These are phyloP conservation scores for Naja naja DNA, from an alignment of 2,113 vertebrate species.

Conservation along the genomic window DNA sequence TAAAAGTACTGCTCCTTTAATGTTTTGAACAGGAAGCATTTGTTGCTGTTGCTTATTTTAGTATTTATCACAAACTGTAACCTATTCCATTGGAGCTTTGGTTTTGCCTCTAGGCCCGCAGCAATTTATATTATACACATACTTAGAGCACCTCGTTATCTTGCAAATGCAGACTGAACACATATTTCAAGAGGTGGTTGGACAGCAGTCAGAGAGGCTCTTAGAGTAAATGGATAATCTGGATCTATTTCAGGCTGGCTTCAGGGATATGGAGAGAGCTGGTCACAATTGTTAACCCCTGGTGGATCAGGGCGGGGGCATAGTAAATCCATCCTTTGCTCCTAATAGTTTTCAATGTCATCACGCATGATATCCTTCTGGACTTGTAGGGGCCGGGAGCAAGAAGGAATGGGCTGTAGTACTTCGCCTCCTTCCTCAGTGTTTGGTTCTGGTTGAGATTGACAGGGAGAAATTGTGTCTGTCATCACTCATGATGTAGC, in stretches of 20 bases:
- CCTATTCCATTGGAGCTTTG: not conserved
- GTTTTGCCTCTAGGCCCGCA: not conserved
- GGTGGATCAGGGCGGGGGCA: not conserved
- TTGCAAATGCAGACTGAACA: not conserved
- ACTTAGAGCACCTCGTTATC: not conserved
- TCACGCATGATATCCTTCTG: not conserved
- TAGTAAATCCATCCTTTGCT: not conserved
- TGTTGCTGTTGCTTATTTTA: not conserved
- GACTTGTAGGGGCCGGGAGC: not conserved
- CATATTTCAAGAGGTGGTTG: not conserved
- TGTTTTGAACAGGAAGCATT: not conserved
- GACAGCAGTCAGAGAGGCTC: not conserved
- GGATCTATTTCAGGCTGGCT: not conserved
- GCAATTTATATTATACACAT: not conserved
- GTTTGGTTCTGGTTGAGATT: not conserved
- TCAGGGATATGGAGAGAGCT: not conserved
- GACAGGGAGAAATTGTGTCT: not conserved
- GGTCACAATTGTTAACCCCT: not conserved
- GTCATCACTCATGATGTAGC: not conserved
- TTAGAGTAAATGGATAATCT: not conserved
- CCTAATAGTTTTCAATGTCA: not conserved
- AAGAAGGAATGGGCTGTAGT: not conserved
- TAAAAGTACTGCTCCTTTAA: not conserved
- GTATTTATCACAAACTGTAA: not conserved
- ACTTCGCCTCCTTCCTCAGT: not conserved